These are phyloP conservation scores for Copidosoma aretas DNA, from an alignment of 2,888 invertebrate genomes.

Conservation along the genomic window DNA sequence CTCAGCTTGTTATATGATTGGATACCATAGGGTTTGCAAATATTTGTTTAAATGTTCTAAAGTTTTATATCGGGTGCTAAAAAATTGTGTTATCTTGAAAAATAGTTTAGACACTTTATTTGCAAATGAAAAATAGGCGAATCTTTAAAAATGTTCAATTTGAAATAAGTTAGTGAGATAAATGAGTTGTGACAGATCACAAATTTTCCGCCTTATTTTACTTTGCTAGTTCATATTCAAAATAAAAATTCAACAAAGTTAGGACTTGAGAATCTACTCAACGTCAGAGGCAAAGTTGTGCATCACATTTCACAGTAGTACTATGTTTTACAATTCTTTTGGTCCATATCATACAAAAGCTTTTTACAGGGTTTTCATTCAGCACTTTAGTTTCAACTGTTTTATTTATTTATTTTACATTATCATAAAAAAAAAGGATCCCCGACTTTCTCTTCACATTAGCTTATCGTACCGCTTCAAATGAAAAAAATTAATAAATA, in stretches of 20 bases:
- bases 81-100: too few species aligned
- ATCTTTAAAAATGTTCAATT: too few species aligned
- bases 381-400: conserved; percentile 22
- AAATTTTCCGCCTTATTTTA: too few species aligned
- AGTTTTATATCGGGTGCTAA: too few species aligned
- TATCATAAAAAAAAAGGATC: conserved; percentile 36
- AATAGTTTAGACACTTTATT: too few species aligned
- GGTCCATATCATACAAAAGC: conserved; percentile 20
- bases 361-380: conserved; percentile 5
- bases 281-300: conserved; percentile 15
- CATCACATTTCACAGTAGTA: conserved; percentile 12
- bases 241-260: conserved; percentile 1
- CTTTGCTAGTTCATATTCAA: too few species aligned
- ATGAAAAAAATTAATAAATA: conserved; percentile 21
- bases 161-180: too few species aligned
- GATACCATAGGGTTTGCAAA: too few species aligned
- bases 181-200: neutral
- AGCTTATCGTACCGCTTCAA: conserved; percentile 25
- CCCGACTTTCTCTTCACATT: conserved; percentile 22
- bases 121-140: too few species aligned
- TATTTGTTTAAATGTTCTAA: too few species aligned
- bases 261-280: conserved; percentile 10
- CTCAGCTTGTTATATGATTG: too few species aligned
- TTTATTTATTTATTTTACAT: conserved; percentile 27
- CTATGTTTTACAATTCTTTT: conserved; percentile 2